Evolutionary conservation across 2,797 vertebrate genomes (phyloP), one percentile per base, ranked within the genome.

Genomic region (Cossypha dichroa): DNA sequence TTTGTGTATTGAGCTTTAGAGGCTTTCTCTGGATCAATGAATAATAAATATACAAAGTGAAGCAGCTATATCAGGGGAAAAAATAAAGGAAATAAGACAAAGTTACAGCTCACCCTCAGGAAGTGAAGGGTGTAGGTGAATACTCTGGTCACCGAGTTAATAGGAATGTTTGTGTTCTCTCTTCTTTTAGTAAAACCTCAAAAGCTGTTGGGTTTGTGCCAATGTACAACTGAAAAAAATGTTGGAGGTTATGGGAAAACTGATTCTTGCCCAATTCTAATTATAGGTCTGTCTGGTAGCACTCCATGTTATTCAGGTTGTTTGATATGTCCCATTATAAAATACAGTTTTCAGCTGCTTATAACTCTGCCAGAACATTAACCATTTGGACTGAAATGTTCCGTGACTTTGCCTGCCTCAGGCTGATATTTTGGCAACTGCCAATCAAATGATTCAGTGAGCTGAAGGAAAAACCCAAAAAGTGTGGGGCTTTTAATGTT

Each of bases 271-370:
- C 62, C 88, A 72, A 25, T 90, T 95, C 79, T 91, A 90, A 93
- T 95, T 91, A 94, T 94, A 94, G 49, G 26, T 72, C 82, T 93
- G 91, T 78, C 76, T 94, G 73, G 95, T 95, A 94, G 58, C 66
- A 62, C 68, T 90, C 54, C 5, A 1, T 83, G 45, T 90, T 94
- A 90, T 78, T 84, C 85, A 93, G 76, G 79, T 91, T 16, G 58
- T 76, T 84, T 85, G 85, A 93, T 83, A 94, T 49, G 49, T 75
- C 58, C 28, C 31, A 68, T 91, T 93, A 80, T 77, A 85, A 43
- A 73, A 80, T 64, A 63, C 21, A 68, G 25, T 87, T 94, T 94
- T 94, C 64, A 88, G 82, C 51, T 81, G 54, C 46, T 83, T 85
- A 67, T 67, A 79, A 28, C 49, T 84, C 59, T 70, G 34, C 18